phyloP scores from a whole-genome alignment of 2,888 invertebrate species.

The Eupithecia pulchellata region DNA sequence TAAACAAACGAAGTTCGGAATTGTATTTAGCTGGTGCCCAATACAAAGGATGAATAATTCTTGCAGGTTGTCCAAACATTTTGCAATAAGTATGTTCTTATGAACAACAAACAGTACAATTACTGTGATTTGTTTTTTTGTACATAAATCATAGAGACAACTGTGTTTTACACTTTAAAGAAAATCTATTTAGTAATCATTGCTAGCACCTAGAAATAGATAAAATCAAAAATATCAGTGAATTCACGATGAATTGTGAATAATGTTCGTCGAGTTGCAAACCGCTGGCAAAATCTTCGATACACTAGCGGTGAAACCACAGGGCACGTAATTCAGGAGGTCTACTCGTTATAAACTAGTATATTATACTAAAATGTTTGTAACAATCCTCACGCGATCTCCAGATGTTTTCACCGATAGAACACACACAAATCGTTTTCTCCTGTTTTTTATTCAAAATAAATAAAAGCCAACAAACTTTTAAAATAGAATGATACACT shows the following conservation, averaged over 20 bases:
- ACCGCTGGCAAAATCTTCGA: constrained; percentile 4
- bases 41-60: not conserved
- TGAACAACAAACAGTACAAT: no score
- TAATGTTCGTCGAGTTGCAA: constrained; percentile 1
- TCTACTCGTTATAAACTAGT: not conserved
- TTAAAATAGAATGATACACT: no score
- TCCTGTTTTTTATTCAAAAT: no score
- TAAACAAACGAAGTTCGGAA: no score
- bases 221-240: not conserved
- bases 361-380: not conserved
- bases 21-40: not conserved
- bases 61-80: not conserved
- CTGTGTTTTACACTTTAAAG: not conserved
- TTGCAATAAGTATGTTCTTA: no score
- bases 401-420: not conserved
- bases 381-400: no score
- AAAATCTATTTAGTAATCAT: no score
- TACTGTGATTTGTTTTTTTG: no score
- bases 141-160: not conserved
- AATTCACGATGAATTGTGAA: not conserved
- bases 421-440: no score
- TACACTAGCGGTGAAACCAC: not conserved
- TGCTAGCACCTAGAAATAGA: not conserved
- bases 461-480: no score
- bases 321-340: not conserved